Evolutionary conservation across 2,888 invertebrate species (phyloP).

Genomic region (Scaptomyza reducta): DNA sequence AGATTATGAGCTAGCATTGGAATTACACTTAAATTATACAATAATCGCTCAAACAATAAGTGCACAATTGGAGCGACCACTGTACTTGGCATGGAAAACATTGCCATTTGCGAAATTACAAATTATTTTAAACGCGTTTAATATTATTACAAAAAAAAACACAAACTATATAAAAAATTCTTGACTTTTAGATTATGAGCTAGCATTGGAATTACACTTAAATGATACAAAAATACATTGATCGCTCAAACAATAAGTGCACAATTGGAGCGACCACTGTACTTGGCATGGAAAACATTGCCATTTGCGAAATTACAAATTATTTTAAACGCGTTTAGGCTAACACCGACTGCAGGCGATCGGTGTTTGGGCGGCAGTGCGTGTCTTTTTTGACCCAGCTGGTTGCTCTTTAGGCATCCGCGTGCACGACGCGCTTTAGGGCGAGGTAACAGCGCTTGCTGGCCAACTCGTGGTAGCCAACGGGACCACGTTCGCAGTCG

Average conservation of each 20-base stretch:
- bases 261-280: background rate
- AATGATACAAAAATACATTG: background rate
- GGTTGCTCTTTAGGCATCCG: conserved; percentile 33
- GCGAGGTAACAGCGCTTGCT: conserved; percentile 92
- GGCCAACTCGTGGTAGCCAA: conserved; percentile 93
- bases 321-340: background rate
- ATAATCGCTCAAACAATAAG: no score
- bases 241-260: no score
- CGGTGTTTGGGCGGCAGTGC: conserved; percentile 11
- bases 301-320: no score
- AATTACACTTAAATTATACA: no score
- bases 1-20: no score
- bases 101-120: no score
- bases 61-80: no score
- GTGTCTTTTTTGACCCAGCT: no score
- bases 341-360: background rate
- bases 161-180: no score
- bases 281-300: background rate
- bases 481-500: conserved; percentile 98
- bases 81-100: no score
- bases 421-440: conserved; percentile 90
- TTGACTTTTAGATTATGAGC: background rate
- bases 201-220: conserved; percentile 16
- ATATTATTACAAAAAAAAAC: no score
- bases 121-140: no score